Conservation (phyloP, 2,888 invertebrate species). For the Crocallis elinguaria region DNA sequence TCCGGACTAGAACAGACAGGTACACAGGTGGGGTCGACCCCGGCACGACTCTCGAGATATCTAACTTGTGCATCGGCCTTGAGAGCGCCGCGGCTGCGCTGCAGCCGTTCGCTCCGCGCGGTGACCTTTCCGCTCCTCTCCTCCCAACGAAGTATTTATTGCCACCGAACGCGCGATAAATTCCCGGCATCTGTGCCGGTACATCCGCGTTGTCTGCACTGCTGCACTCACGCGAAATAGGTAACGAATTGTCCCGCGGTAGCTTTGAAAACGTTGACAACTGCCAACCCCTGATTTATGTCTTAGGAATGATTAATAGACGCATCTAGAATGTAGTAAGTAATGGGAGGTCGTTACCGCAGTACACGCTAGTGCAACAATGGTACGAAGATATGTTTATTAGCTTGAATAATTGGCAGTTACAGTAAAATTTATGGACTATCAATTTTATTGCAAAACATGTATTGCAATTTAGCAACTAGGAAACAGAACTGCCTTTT, state of each 20-base stretch:
- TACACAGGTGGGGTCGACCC: constrained; percentile 69
- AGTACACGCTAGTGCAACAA: constrained; percentile 17
- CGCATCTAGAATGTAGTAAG: constrained; percentile 21
- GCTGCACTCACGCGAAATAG: constrained; percentile 46
- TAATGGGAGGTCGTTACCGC: constrained; percentile 20
- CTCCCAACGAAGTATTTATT: constrained; percentile 66
- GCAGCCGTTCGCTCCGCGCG: constrained; percentile 51
- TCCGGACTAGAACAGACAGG: constrained; percentile 45
- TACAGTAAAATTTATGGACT: constrained; percentile 43
- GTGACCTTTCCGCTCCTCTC: constrained; percentile 68
- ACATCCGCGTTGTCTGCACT: constrained; percentile 67
- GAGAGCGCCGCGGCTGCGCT: constrained; percentile 58
- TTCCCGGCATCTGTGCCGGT: constrained; percentile 61
- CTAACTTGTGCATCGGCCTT: constrained; percentile 75
- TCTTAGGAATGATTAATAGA: constrained; percentile 15
- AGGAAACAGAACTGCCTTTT: constrained; percentile 49
- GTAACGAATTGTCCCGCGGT: constrained; percentile 51
- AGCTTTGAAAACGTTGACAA: constrained; percentile 50
- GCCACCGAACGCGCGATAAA: constrained; percentile 66
- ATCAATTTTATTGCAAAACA: constrained; percentile 31
- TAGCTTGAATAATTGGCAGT: constrained; percentile 47
- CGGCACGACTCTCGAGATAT: constrained; percentile 63
- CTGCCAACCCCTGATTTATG: constrained; percentile 29
- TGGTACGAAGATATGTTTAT: constrained; percentile 37
- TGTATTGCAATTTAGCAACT: constrained; percentile 33